Percentiles rank a stretch among this genome's conserved stretches.
These are phyloP conservation scores for Erythrocercus mccallii DNA, from an alignment of 2,113 vertebrate genomes.

Conservation along the genomic window DNA sequence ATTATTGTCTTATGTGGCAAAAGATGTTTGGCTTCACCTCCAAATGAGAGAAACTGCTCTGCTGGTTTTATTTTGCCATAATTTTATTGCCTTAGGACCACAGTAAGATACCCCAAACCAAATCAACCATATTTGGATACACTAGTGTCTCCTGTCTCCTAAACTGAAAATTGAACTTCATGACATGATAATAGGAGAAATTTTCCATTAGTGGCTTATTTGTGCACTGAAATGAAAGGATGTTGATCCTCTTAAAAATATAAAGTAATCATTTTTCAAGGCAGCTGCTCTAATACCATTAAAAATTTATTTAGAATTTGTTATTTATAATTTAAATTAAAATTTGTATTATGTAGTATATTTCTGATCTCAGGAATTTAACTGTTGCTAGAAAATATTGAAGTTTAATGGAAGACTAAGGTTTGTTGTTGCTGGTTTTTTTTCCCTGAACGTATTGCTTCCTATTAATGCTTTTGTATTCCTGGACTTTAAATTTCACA, in stretches of 20 bases:
- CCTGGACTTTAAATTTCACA: background rate
- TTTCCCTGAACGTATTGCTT: background rate
- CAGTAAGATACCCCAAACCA: background rate
- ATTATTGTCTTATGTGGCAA: background rate
- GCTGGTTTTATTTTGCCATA: background rate
- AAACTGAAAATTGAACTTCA: background rate
- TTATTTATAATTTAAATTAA: background rate
- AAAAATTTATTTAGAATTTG: background rate
- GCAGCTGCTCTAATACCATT: background rate
- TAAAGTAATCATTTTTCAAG: background rate
- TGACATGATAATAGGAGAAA: background rate
- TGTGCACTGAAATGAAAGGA: background rate
- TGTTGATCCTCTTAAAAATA: background rate
- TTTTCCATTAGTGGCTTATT: background rate
- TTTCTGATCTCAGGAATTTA: background rate
- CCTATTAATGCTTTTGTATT: background rate
- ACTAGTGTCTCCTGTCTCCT: background rate
- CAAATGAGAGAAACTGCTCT: background rate
- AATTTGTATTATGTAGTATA: background rate
- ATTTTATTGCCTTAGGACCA: background rate
- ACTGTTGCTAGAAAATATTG: background rate
- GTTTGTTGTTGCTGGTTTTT: no score
- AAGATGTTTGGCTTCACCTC: fast-evolving
- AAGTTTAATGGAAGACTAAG: background rate
- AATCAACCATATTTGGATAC: background rate